Conservation (phyloP, 2,888 invertebrate species). For the Serripes groenlandicus region DNA sequence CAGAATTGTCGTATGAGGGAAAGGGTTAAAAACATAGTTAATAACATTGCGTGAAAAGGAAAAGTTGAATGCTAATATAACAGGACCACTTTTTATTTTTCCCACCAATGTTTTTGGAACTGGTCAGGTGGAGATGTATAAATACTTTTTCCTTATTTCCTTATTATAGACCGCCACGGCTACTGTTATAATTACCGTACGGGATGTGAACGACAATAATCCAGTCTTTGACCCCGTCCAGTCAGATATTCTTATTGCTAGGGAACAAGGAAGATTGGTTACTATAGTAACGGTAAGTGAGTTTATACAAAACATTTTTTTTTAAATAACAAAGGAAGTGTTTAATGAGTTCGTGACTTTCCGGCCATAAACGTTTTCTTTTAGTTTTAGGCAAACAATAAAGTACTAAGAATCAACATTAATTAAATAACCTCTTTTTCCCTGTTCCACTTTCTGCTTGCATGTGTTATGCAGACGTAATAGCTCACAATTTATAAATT, state of each 20-base stretch:
- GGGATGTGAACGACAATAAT: conserved; percentile 76
- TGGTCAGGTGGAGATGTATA: too few species aligned
- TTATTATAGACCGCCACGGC: conserved; percentile 66
- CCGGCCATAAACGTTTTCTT: too few species aligned
- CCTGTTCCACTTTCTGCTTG: too few species aligned
- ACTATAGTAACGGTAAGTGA: conserved; percentile 52
- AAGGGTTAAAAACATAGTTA: not conserved
- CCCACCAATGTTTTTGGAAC: conserved; percentile 10
- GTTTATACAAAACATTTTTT: too few species aligned
- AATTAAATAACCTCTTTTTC: too few species aligned
- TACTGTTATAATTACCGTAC: conserved; percentile 51
- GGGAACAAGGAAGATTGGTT: conserved; percentile 48
- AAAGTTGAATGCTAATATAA: conserved; percentile 4
- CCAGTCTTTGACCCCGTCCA: conserved; percentile 57
- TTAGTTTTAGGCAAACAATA: too few species aligned
- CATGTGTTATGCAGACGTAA: too few species aligned
- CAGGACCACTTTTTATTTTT: not conserved
- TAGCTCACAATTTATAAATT: too few species aligned
- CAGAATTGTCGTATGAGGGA: too few species aligned
- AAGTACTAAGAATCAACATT: too few species aligned
- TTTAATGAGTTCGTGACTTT: too few species aligned
- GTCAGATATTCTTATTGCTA: conserved; percentile 19
- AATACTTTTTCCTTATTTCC: not conserved
- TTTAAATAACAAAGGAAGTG: too few species aligned
- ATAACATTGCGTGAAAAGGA: conserved; percentile 9